Evolutionary conservation across 2,888 invertebrate species (phyloP), one percentile per base, ranked within the genome.

Genomic region (Disparrhopalites patrizii): DNA sequence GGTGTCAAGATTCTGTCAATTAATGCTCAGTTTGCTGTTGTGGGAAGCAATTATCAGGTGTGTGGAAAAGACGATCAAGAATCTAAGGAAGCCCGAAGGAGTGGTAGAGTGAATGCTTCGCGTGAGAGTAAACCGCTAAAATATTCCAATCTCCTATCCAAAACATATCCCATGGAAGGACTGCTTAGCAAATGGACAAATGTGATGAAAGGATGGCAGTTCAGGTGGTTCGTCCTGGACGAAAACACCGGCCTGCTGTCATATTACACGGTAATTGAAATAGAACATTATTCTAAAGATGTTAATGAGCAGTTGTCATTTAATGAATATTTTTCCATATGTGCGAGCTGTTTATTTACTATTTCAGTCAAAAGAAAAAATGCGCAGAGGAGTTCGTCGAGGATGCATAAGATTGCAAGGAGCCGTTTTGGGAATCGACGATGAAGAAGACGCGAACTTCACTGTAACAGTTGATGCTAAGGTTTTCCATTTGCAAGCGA

Each of bases 401-500:
- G 98, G 99, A 61, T 98, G 98, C 82, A 97, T 99, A 33, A 85
- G 97, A n/a, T 84, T 99, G 50, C 89, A 94, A 80, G 96, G 95
- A 56, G 98, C 99, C 1, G 90, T 98, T 50, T 93, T 99, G 77
- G 99, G 99, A 55, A 99, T 99, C 76, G 98, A 99, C 79, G 96
- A 97, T 79, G 97, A 97, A 80, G 97, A 98, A 80, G 98, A 99
- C 81, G 94, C 96, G 78, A 97, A 97, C 4, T 99, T 99, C 82
- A 99, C 98, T 56, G 94, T 99, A 77, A 97, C 96, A 4, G 97
- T 97, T 57, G 99, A 99, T 81, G 93, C 96, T 77, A 99, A 99
- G 81, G 96, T 96, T 15, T 99, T 99, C 82, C 99, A 99, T 81
- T 96, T 99, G 80, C 98, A 99, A 85, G 97, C 98, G 23, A 85